Evolutionary conservation across 1,140 invertebrate species (phyloP).

Genomic region (Conus ventricosus): DNA sequence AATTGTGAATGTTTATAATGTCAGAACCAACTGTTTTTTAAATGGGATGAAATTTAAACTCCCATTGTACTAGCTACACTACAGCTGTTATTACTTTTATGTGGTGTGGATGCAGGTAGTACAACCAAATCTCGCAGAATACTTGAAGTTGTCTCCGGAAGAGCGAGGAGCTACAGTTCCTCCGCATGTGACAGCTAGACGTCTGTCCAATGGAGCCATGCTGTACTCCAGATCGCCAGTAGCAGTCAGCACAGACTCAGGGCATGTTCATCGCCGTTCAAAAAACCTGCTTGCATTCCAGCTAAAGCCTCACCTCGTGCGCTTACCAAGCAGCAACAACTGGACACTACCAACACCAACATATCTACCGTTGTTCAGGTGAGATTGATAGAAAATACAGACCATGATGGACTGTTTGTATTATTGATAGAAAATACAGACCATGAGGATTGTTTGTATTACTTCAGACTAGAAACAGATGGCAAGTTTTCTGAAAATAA

Average conservation of each 20-base stretch:
- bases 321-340: conserved; percentile 8
- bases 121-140: conserved; percentile 1
- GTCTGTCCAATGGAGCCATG: conserved; percentile 31
- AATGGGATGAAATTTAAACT: too few relatives aligned
- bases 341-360: not conserved
- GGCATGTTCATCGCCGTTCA: not conserved
- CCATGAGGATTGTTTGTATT: too few relatives aligned
- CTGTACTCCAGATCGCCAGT: conserved; percentile 1
- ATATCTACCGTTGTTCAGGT: not conserved
- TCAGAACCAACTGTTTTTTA: too few relatives aligned
- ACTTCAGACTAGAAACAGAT: too few relatives aligned
- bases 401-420: too few relatives aligned
- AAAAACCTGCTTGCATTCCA: not conserved
- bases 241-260: not conserved
- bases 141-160: conserved; percentile 16
- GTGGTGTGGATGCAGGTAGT: not conserved
- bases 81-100: too few relatives aligned
- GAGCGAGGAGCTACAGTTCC: conserved; percentile 19
- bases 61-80: too few relatives aligned
- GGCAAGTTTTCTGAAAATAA: too few relatives aligned
- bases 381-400: not conserved
- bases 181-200: conserved; percentile 22
- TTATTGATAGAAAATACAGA: too few relatives aligned
- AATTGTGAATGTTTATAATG: too few relatives aligned
- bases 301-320: not conserved